Evolutionary conservation across 2,888 invertebrate genomes (phyloP).

Genomic region (Carpatolechia fugitivella): DNA sequence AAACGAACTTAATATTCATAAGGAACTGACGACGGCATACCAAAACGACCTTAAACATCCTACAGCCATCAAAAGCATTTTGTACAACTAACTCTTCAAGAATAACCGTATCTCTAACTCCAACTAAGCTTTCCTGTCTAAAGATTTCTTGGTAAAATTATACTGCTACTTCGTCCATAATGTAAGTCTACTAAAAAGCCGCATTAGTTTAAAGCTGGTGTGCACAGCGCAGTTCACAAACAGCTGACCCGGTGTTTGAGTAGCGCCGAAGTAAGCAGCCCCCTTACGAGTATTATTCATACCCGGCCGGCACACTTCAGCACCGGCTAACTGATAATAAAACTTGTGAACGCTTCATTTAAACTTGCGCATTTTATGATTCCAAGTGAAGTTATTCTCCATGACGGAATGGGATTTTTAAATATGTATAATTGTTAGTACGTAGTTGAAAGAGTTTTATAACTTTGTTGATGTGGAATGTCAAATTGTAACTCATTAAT

Average conservation of each 20-base stretch:
- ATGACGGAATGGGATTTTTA: neutral
- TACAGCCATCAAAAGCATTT: neutral
- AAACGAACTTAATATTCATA: slow-evolving; percentile 2
- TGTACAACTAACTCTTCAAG: too few relatives aligned
- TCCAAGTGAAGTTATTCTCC: neutral
- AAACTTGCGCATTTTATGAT: slow-evolving; percentile 42
- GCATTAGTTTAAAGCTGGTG: neutral
- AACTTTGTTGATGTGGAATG: too few relatives aligned
- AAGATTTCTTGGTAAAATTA: too few relatives aligned
- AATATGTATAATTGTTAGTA: neutral
- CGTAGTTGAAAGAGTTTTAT: neutral
- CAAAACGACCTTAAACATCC: neutral
- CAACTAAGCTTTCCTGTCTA: too few relatives aligned
- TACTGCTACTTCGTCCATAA: too few relatives aligned
- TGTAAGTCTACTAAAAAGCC: too few relatives aligned
- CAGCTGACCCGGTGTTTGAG: neutral
- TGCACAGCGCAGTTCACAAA: neutral
- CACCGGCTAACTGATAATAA: slow-evolving; percentile 58
- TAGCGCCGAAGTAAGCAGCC: neutral
- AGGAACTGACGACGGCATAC: neutral
- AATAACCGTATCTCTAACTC: too few relatives aligned
- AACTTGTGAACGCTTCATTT: slow-evolving; percentile 52
- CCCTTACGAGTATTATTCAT: slow-evolving; percentile 59
- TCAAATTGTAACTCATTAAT: too few relatives aligned
- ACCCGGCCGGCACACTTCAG: too few relatives aligned